These are phyloP conservation scores for Spongia lamella DNA, from an alignment of 37 sponge, comb jelly and placozoan genomes.

Conservation along the genomic window DNA sequence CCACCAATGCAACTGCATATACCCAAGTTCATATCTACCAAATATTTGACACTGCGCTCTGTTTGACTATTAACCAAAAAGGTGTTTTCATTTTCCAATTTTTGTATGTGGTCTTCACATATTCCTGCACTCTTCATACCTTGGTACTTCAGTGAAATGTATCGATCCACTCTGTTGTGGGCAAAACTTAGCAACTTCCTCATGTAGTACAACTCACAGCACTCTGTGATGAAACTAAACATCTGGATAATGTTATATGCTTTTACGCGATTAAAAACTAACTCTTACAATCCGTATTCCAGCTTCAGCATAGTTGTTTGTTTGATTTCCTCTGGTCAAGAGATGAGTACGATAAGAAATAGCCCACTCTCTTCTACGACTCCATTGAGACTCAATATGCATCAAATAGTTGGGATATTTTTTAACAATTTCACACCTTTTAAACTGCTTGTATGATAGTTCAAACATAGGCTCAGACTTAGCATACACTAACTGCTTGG, in stretches of 20 bases:
- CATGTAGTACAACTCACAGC: conserved; percentile 11
- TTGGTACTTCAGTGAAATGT: conserved; percentile 2
- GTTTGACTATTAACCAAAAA: conserved; percentile 27
- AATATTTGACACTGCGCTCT: conserved; percentile 24
- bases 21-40: conserved; percentile 37
- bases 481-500: conserved; percentile 4
- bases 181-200: conserved; percentile 10
- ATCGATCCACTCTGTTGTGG: not conserved
- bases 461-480: conserved; percentile 1
- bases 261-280: conserved; percentile 19
- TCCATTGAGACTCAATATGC: conserved; percentile 3
- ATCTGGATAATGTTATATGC: conserved; percentile 16
- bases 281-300: conserved; percentile 16
- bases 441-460: not conserved
- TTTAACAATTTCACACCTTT: not conserved
- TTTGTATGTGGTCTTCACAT: not conserved
- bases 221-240: conserved; percentile 8
- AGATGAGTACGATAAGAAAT: not conserved
- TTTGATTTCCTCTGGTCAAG: conserved; percentile 16
- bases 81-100: conserved; percentile 18
- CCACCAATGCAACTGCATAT: conserved; percentile 32
- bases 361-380: conserved; percentile 6
- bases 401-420: conserved; percentile 11
- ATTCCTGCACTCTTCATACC: conserved; percentile 7
- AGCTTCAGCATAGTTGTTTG: conserved; percentile 28